Conservation (phyloP, 2,113 vertebrate species). For the Helogale parvula region DNA sequence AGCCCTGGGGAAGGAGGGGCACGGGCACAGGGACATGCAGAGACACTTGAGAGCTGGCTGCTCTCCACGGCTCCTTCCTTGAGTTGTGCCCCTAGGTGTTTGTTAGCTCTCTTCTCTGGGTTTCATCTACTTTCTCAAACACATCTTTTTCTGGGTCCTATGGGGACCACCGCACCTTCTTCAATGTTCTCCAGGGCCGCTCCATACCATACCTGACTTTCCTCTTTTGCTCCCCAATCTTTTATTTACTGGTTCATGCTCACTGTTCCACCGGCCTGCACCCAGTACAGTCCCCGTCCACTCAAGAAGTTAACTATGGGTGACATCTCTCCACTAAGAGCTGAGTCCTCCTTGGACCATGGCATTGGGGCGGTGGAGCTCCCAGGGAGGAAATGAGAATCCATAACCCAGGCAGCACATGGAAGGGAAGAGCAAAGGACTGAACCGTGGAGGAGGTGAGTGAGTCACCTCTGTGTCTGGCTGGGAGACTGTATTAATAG, state of each 20-base stretch:
- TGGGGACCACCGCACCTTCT: neutral
- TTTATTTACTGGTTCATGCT: neutral
- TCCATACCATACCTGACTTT: neutral
- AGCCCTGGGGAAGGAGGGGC: constrained; percentile 6
- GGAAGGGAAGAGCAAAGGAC: neutral
- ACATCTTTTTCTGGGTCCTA: neutral
- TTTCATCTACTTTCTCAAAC: neutral
- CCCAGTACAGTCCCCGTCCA: neutral
- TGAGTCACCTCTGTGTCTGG: neutral
- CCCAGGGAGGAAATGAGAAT: neutral
- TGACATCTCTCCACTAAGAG: neutral
- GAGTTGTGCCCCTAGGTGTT: neutral
- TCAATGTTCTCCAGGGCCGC: neutral
- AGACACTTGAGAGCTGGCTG: neutral
- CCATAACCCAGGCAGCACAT: neutral
- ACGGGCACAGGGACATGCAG: no score
- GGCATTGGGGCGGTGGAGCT: neutral
- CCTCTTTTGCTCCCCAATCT: neutral
- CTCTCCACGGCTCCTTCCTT: neutral
- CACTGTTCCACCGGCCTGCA: neutral
- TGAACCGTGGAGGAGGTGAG: neutral
- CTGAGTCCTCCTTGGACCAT: neutral
- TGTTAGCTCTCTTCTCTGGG: no score
- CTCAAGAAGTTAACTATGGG: neutral
- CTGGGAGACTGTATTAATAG: neutral